phyloP scores from a whole-genome alignment of 2,888 invertebrate genomes.

The Polyommatus iphigenia region DNA sequence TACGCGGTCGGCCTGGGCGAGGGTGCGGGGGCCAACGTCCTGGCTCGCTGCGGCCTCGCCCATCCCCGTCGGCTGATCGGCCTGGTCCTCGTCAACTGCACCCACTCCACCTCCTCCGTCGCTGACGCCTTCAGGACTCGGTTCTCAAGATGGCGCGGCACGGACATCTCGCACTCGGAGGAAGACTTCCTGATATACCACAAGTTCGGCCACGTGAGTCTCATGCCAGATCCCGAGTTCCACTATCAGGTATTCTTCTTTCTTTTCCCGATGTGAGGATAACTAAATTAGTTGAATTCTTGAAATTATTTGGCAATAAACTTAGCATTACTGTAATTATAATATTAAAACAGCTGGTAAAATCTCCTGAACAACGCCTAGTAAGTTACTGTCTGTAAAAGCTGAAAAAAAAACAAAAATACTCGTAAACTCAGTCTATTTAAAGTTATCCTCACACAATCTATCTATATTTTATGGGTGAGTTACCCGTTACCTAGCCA shows the following conservation, averaged over 20 bases:
- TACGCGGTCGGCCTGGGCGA: constrained; percentile 93
- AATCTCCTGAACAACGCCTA: too few species aligned
- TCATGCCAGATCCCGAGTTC: constrained; percentile 55
- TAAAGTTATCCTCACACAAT: background rate
- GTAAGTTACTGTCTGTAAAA: too few species aligned
- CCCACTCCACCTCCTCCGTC: constrained; percentile 91
- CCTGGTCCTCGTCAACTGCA: constrained; percentile 91
- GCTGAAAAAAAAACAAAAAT: too few species aligned
- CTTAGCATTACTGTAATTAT: background rate
- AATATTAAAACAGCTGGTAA: background rate
- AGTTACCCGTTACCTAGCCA: background rate
- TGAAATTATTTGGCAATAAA: background rate
- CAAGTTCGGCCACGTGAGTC: constrained; percentile 94
- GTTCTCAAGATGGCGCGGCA: constrained; percentile 91
- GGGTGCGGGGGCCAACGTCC: constrained; percentile 92
- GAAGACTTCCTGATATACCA: constrained; percentile 94
- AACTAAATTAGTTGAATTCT: background rate
- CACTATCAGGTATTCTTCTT: constrained; percentile 66
- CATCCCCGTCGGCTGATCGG: constrained; percentile 89
- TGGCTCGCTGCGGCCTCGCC: constrained; percentile 91
- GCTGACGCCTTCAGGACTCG: constrained; percentile 92
- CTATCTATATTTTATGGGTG: background rate
- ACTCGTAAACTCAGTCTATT: too few species aligned
- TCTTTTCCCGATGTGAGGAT: constrained; percentile 42
- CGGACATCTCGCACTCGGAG: constrained; percentile 91